These are phyloP conservation scores for Balanococcus diminutus DNA, from an alignment of 2,888 invertebrate species.

Conservation along the genomic window DNA sequence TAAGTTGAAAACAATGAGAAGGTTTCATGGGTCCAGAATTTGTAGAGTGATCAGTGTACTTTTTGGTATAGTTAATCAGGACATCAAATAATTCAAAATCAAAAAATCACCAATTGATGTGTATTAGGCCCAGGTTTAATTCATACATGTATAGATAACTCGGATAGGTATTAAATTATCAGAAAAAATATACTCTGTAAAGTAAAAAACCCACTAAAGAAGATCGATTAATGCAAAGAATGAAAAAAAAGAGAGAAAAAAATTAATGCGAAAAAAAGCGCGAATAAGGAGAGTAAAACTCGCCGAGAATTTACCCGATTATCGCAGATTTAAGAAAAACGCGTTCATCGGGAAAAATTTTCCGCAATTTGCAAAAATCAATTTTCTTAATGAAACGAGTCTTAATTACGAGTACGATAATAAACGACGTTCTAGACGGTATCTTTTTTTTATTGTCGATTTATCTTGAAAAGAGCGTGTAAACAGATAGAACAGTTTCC, in stretches of 20 bases:
- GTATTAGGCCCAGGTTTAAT: too few relatives aligned
- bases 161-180: too few relatives aligned
- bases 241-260: background rate
- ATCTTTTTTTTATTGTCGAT: slow-evolving; percentile 1
- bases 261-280: background rate
- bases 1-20: too few relatives aligned
- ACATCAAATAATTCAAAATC: too few relatives aligned
- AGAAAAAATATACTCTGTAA: too few relatives aligned
- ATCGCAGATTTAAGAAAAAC: slow-evolving; percentile 16
- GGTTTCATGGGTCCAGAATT: too few relatives aligned
- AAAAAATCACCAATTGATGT: too few relatives aligned
- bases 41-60: too few relatives aligned
- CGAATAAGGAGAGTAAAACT: background rate
- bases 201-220: background rate
- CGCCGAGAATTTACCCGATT: background rate
- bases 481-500: background rate
- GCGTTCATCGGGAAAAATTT: slow-evolving; percentile 30
- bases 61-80: too few relatives aligned
- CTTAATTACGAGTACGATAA: slow-evolving; percentile 24
- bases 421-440: slow-evolving; percentile 25
- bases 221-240: background rate
- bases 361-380: slow-evolving; percentile 37
- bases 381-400: slow-evolving; percentile 40
- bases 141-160: too few relatives aligned
- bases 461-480: slow-evolving; percentile 16